A percentile compares a stretch with the other conserved stretches of the same genome.
These are phyloP conservation scores for Mandrillus leucophaeus DNA, from an alignment of 2,113 vertebrate genomes.

Conservation along the genomic window DNA sequence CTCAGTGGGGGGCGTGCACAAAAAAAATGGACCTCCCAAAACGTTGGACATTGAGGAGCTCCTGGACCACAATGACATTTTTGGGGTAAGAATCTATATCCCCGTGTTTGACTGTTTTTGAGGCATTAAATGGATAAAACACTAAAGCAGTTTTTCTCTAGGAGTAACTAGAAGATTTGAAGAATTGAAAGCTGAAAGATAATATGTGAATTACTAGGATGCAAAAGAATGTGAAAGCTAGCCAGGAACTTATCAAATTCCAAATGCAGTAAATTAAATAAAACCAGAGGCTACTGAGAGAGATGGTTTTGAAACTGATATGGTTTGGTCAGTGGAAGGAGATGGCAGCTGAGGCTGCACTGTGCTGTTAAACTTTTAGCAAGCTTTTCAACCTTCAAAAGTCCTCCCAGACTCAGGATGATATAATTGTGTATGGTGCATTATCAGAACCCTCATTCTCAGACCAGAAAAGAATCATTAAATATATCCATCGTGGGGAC, in stretches of 20 bases:
- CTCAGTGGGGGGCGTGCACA: not conserved
- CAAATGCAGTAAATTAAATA: conserved; percentile 77
- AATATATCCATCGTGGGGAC: not conserved
- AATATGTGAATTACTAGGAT: conserved; percentile 73
- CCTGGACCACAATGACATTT: not conserved
- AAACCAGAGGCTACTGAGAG: conserved; percentile 74
- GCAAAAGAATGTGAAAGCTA: conserved; percentile 71
- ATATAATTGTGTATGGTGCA: not conserved
- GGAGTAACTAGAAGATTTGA: conserved; percentile 51
- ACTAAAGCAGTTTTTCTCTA: conserved; percentile 57
- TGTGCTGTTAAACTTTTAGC: conserved; percentile 11
- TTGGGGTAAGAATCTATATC: conserved; percentile 16
- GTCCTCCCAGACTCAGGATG: not conserved
- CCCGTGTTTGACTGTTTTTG: conserved; percentile 37
- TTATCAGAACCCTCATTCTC: not conserved
- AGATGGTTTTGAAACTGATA: conserved; percentile 69
- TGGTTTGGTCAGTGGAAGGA: conserved; percentile 38
- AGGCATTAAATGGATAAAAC: conserved; percentile 37
- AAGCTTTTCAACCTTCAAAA: conserved; percentile 52
- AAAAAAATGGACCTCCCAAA: not conserved
- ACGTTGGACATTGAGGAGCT: not conserved
- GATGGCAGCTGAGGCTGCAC: conserved; percentile 1
- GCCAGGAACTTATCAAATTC: conserved; percentile 76
- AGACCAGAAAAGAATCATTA: conserved; percentile 33
- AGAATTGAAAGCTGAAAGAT: conserved; percentile 72